Percentiles rank a stretch among this genome's conserved stretches.
Conservation (phyloP, 2,113 vertebrate genomes). For the western clawed frog (Xenopus tropicalis) region DNA sequence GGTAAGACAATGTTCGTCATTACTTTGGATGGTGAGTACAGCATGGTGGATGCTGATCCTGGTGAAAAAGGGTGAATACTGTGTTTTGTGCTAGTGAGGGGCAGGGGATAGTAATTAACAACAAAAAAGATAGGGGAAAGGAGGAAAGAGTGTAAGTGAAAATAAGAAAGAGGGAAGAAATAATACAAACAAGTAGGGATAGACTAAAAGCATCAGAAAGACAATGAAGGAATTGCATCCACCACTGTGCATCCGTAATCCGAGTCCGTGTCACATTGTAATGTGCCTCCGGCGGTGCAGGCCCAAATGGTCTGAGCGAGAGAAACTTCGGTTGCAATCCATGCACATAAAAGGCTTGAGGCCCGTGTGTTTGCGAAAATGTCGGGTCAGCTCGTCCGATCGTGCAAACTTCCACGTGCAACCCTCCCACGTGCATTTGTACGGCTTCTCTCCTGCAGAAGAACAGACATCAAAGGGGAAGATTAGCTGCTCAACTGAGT, state of each 20-base stretch:
- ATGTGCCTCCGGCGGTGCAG: slow-evolving; percentile 91
- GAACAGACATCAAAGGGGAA: background rate
- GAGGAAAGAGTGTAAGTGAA: background rate
- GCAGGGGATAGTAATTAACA: background rate
- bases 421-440: slow-evolving; percentile 95
- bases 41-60: slow-evolving; percentile 7
- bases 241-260: background rate
- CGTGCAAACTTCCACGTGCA: slow-evolving; percentile 94
- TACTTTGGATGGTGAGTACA: too few species aligned
- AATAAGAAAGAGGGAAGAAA: background rate
- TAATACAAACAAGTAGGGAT: background rate
- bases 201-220: background rate
- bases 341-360: slow-evolving; percentile 97
- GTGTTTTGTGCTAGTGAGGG: background rate
- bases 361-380: slow-evolving; percentile 96
- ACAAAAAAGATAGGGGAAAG: background rate
- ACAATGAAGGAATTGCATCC: background rate
- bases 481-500: too few species aligned
- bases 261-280: slow-evolving; percentile 79
- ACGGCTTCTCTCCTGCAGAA: slow-evolving; percentile 86
- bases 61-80: slow-evolving; percentile 15
- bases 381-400: slow-evolving; percentile 91
- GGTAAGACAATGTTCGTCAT: too few species aligned
- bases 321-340: slow-evolving; percentile 95
- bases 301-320: slow-evolving; percentile 93